Evolutionary conservation across 2,797 vertebrate genomes (phyloP), one percentile per base, ranked within the genome.

Genomic region (Muscicapa striata): DNA sequence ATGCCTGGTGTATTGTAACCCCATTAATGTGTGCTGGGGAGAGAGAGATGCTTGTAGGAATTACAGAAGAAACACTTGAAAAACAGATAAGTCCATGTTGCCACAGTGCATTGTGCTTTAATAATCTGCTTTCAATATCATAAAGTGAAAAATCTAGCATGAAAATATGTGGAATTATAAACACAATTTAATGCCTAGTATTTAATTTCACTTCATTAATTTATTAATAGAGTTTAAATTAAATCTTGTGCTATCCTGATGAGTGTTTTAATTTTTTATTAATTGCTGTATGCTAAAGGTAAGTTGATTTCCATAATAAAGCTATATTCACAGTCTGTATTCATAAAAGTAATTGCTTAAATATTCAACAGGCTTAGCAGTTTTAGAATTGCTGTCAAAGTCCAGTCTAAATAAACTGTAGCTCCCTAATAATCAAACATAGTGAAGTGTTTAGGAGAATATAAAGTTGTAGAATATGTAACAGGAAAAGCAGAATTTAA

Each of bases 211-310:
- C 62, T 66, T 93, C 55, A 87, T 95, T 90, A 93, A 86, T 95
- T 90, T 94, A 95, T 95, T 95, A 96, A 90, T 92, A 73, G 82
- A 84, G 49, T 95, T 93, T 95, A 88, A 89, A 92, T 96, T 91
- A 90, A 96, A 88, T 90, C 87, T 67, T 82, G 17, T 54, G 46
- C 63, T 79, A n/a, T 86, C 55, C 78, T 86, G 91, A 70, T 94
- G 77, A 94, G 62, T 68, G 58, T 72, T 86, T 88, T 72, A 84
- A 78, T 91, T 93, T 94, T 94, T 95, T 76, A 94, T 96, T 92
- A 91, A 94, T 82, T 93, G 79, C 13, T 59, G 21, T 59, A 54
- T 86, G 70, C 59, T 85, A 61, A 74, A 86, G 74, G 52, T 85
- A 77, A 88, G 87, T 93, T 95, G 79, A 77, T 91, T 95, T 94